phyloP scores from a whole-genome alignment of 92 coral and sea anemone genomes.

The Diadumene lineata region DNA sequence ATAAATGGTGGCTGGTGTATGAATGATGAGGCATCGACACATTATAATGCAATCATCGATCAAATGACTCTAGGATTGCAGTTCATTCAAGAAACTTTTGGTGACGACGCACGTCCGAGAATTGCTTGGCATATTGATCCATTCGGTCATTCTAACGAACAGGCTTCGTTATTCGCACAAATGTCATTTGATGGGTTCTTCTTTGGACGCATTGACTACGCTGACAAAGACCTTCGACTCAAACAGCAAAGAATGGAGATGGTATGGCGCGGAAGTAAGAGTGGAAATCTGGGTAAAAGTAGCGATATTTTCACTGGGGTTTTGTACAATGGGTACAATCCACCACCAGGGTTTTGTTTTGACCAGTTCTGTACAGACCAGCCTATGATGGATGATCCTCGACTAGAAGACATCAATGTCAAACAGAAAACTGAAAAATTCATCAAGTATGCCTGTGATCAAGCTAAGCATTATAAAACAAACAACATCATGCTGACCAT shows the following conservation, averaged over 20 bases:
- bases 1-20: conserved; percentile 98
- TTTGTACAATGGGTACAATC: conserved; percentile 74
- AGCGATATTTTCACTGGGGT: conserved; percentile 89
- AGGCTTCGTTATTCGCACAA: conserved; percentile 93
- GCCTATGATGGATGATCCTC: conserved; percentile 80
- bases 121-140: conserved; percentile 98
- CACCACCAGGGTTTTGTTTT: conserved; percentile 88
- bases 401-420: conserved; percentile 62
- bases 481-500: conserved; percentile 81
- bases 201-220: conserved; percentile 84
- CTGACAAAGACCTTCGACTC: conserved; percentile 61
- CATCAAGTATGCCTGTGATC: conserved; percentile 56
- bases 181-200: conserved; percentile 98
- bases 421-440: conserved; percentile 66
- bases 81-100: conserved; percentile 86
- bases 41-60: conserved; percentile 93
- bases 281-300: conserved; percentile 65
- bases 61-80: conserved; percentile 95
- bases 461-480: conserved; percentile 75
- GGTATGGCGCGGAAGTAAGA: conserved; percentile 90
- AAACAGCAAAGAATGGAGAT: conserved; percentile 83
- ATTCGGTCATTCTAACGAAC: conserved; percentile 95
- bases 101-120: conserved; percentile 83
- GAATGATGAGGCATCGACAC: conserved; percentile 96
- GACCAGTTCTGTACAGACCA: conserved; percentile 76